Base-by-base conservation (phyloP, 2,888 invertebrate genomes). In the Serrognathus titanus region DNA sequence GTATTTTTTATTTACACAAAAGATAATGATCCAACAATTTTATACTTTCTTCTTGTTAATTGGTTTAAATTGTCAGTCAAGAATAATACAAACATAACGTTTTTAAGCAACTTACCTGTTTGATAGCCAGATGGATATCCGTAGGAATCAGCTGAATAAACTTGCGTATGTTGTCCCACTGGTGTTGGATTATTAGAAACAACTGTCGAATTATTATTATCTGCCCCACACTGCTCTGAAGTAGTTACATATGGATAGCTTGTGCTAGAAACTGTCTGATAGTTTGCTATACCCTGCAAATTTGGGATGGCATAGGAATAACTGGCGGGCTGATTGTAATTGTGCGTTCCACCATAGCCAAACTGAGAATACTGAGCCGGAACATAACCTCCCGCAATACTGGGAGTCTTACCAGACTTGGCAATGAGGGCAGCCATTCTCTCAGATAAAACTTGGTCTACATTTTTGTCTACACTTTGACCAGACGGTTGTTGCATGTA, bases 401-500 rank as follows among this genome's bases (percentile, higher is more conserved):
- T 45, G 1, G 46, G 24, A 5, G 51, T 37, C 10, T 58, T 45
- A 24, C 61, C 31, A 8, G 43, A 53, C 13, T 57, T 59, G 8
- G 53, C 41, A 59, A 66, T 64, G 31, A 69, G 50, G 24, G 61
- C 56, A 40, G 65, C 63, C 67, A 68, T 69, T 48, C 63, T 60
- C 13, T 62, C 61, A 46, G 59, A 60, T 46, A 69, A 61, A 40
- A 55, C 58, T 45, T 67, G 58, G 51, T 68, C 63, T n/a, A 63
- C 52, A 46, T 41, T 57, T 38, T 65, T 64, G 47, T 63, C 61
- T 3, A 4, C 43, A 10, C 16, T 13, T 43, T 43, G 43, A 16
- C 20, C 20, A 3, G 41, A 12, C 13, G 51, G 10, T 13, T 45
- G 35, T 20, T 57, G 39, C 36, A 43, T 38, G 48, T 51, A 38